Evolutionary conservation across 1,140 invertebrate species (phyloP), one percentile per base, ranked within the genome.

Genomic region (Limonius californicus): DNA sequence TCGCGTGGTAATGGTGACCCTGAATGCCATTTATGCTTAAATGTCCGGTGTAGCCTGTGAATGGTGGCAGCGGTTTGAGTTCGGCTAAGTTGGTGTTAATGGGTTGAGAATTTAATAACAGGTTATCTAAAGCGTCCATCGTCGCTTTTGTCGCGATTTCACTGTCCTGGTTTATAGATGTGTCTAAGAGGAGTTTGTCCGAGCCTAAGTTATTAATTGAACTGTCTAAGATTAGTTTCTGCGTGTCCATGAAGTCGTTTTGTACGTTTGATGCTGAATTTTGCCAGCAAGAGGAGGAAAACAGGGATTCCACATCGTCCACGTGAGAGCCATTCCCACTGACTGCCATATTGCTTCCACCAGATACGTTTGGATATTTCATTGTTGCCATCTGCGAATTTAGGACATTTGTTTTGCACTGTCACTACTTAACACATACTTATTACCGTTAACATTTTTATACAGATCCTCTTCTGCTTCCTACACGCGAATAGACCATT

Each of bases 1-100:
- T 90, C 64, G 89, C 85, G 75, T 92, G 89, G 77, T 89, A 90
- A 72, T 93, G 90, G 71, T 91, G 89, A n/a, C 91, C 88, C 47
- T 89, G 86, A 70, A 92, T 91, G 16, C 90, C 89, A 78, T 92
- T 90, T 73, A 91, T 90, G 65, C 86, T 90, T 21, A 90, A 78
- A 70, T 91, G 89, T 0, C 88, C 89, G 1, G 89, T 92, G 78
- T 91, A 92, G 11, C 87, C 88, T 12, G 89, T 91, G 75, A 93
- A 93, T 0, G 91, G 90, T 0, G 91, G 90, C 61, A 95, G 78
- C 0, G 92, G 92, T 73, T 94, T 94, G 50, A 94, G 79, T 70
- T 94, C 91, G 2, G 91, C 90, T 32, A 93, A 81, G 62, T 75
- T 83, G 11, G 81, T 80, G 64, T 81, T 82, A 53, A 81, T 72